These are phyloP conservation scores for Poeciliopsis retropinna DNA, from an alignment of 2,113 vertebrate genomes.

Conservation along the genomic window DNA sequence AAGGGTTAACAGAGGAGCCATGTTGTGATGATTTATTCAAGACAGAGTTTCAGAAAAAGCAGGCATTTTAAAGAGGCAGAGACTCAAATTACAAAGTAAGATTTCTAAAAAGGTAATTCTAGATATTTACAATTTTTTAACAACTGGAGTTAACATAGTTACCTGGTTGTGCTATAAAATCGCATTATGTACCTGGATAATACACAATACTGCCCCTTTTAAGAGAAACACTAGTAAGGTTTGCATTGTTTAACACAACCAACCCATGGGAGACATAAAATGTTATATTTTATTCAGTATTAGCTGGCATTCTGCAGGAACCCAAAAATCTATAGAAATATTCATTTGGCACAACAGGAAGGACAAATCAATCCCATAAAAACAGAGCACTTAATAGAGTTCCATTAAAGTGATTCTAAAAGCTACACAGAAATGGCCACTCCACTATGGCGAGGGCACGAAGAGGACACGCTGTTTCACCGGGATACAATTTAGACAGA, in stretches of 20 bases:
- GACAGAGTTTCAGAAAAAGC: too few relatives aligned
- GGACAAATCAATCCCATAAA: conserved; percentile 72
- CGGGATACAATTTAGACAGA: conserved; percentile 58
- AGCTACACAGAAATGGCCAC: conserved; percentile 54
- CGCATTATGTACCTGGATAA: too few relatives aligned
- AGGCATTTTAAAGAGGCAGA: too few relatives aligned
- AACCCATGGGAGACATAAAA: conserved; percentile 57
- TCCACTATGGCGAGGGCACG: conserved; percentile 42
- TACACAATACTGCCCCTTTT: too few relatives aligned
- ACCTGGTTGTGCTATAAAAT: too few relatives aligned
- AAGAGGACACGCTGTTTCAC: conserved; percentile 59
- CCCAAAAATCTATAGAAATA: conserved; percentile 67
- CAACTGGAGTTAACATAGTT: too few relatives aligned
- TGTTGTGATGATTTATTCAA: too few relatives aligned
- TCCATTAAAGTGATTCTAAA: conserved; percentile 63
- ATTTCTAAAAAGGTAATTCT: too few relatives aligned
- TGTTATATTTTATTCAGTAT: conserved; percentile 50
- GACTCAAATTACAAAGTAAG: too few relatives aligned
- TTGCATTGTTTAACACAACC: conserved; percentile 58
- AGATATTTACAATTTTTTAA: too few relatives aligned
- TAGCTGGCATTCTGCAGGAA: conserved; percentile 55
- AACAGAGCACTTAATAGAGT: conserved; percentile 72
- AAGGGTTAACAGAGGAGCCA: too few relatives aligned
- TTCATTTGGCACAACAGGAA: conserved; percentile 65
- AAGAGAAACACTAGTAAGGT: conserved; percentile 33